phyloP scores from a whole-genome alignment of 2,113 vertebrate species.

The Psammodynastes pulverulentus region DNA sequence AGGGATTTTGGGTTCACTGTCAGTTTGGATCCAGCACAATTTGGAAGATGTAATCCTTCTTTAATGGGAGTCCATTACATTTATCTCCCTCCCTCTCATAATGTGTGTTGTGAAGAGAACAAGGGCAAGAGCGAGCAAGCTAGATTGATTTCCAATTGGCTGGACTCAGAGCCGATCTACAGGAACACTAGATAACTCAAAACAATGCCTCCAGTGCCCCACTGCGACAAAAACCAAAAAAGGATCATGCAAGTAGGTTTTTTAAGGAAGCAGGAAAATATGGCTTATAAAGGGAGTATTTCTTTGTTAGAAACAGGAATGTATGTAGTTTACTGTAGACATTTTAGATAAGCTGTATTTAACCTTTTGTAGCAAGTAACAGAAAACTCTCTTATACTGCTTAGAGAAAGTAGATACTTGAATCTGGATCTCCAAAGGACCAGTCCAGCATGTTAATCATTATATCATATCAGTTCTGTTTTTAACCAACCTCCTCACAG shows the following conservation, averaged over 20 bases:
- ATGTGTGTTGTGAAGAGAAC: neutral
- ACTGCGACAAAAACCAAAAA: neutral
- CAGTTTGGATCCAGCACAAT: slow-evolving; percentile 24
- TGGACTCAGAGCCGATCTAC: neutral
- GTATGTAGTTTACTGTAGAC: neutral
- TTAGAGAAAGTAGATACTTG: neutral
- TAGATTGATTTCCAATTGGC: neutral
- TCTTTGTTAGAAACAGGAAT: neutral
- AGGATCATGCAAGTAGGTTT: neutral
- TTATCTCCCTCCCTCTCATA: neutral
- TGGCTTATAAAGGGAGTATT: neutral
- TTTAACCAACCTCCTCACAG: neutral
- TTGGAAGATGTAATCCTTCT: slow-evolving; percentile 4
- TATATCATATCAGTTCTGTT: neutral
- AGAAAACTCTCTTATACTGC: neutral
- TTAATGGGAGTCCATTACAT: slow-evolving; percentile 1
- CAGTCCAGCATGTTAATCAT: neutral
- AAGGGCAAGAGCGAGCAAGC: neutral
- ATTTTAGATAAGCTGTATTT: neutral
- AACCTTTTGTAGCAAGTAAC: neutral
- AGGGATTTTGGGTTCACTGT: slow-evolving; percentile 25
- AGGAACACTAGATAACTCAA: neutral
- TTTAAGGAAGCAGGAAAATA: neutral
- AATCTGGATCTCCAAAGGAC: neutral
- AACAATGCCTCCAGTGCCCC: neutral